Evolutionary conservation across 2,113 vertebrate genomes (phyloP).

Genomic region (Bagarius yarrelli): DNA sequence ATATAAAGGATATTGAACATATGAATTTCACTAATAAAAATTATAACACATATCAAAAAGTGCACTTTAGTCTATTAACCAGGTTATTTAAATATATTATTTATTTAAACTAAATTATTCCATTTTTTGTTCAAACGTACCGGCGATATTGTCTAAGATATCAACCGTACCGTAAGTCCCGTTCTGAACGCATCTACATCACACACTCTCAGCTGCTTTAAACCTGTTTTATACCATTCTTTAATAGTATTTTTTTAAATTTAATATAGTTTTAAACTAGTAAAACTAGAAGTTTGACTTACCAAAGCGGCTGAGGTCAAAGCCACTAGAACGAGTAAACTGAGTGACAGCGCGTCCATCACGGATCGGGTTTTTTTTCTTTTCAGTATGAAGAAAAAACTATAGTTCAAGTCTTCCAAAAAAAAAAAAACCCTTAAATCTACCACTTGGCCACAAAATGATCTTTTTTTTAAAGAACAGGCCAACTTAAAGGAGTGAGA

Average conservation of each 20-base stretch:
- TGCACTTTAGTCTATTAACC: background rate
- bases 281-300: slow-evolving; percentile 59
- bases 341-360: slow-evolving; percentile 85
- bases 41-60: too few species aligned
- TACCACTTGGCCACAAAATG: slow-evolving; percentile 9
- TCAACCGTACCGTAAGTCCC: background rate
- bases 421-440: background rate
- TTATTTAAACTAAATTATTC: background rate
- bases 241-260: background rate
- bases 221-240: background rate
- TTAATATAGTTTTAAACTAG: background rate
- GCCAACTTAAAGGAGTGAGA: slow-evolving; percentile 29
- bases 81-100: background rate
- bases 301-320: slow-evolving; percentile 82
- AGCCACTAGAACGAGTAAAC: slow-evolving; percentile 68
- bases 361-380: slow-evolving; percentile 64
- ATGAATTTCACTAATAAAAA: too few species aligned
- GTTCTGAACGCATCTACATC: too few species aligned
- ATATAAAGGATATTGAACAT: too few species aligned
- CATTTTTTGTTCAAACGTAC: background rate
- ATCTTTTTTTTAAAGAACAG: background rate
- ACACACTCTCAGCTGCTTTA: background rate
- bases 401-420: slow-evolving; percentile 46
- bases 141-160: background rate
- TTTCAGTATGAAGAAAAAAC: slow-evolving; percentile 43